Evolutionary conservation across 2,113 vertebrate species (phyloP).

Genomic region (Lethenteron reissneri): DNA sequence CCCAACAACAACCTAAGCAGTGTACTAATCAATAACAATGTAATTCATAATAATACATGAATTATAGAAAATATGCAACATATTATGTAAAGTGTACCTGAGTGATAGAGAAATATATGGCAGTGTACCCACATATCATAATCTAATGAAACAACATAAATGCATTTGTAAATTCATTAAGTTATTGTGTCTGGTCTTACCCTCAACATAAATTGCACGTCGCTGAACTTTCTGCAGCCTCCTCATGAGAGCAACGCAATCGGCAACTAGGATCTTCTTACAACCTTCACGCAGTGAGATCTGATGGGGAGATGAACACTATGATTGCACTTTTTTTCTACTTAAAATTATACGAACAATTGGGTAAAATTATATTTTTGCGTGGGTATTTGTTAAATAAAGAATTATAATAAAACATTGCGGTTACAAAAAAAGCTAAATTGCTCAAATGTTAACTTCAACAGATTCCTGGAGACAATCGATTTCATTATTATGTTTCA

Average conservation of each 20-base stretch:
- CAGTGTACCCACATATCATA: no score
- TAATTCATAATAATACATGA: not conserved
- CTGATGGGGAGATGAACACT: conserved; percentile 19
- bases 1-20: conserved; percentile 7
- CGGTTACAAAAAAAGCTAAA: no score
- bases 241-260: conserved; percentile 70
- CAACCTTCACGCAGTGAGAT: conserved; percentile 83
- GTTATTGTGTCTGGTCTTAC: conserved; percentile 19
- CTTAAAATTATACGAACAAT: not conserved
- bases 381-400: not conserved
- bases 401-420: not conserved
- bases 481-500: no score
- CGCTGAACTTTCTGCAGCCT: conserved; percentile 90
- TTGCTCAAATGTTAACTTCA: no score
- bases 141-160: no score
- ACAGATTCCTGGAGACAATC: no score
- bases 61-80: no score
- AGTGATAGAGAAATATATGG: no score
- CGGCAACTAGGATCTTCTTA: conserved; percentile 90
- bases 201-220: conserved; percentile 62
- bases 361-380: not conserved
- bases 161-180: no score
- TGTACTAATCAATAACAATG: not conserved
- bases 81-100: no score
- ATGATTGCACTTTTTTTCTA: not conserved